These are phyloP conservation scores for Thecophora atra DNA, from an alignment of 2,888 invertebrate genomes.

Conservation along the genomic window DNA sequence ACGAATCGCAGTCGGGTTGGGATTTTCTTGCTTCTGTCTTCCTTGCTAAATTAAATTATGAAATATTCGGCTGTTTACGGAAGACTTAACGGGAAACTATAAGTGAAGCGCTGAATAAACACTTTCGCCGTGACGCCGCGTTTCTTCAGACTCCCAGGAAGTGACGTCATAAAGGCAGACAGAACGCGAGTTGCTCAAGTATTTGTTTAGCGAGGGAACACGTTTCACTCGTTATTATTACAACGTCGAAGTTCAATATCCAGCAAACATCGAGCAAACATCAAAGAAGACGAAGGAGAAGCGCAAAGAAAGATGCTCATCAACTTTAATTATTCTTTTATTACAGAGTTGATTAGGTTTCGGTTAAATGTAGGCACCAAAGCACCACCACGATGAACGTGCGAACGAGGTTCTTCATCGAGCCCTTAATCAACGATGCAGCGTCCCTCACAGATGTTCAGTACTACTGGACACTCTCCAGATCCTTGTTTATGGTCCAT, in stretches of 20 bases:
- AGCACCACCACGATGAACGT: too few species aligned
- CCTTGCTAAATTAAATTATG: constrained; percentile 46
- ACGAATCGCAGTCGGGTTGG: not conserved
- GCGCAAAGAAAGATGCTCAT: too few species aligned
- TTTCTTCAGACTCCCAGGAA: not conserved
- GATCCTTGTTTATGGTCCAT: too few species aligned
- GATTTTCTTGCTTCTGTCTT: constrained; percentile 24
- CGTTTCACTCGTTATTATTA: constrained; percentile 24
- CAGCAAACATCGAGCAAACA: not conserved
- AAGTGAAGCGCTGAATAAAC: constrained; percentile 34
- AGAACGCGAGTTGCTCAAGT: constrained; percentile 16
- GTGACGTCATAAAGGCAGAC: constrained; percentile 16
- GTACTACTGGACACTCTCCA: too few species aligned
- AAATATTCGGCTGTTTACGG: constrained; percentile 44
- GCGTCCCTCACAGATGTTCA: too few species aligned
- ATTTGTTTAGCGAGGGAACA: constrained; percentile 27
- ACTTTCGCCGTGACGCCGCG: constrained; percentile 20
- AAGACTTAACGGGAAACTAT: constrained; percentile 37
- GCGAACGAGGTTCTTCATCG: too few species aligned
- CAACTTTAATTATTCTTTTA: too few species aligned
- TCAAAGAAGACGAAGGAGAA: too few species aligned
- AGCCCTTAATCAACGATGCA: too few species aligned
- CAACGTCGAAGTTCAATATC: not conserved
- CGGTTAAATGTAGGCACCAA: too few species aligned
- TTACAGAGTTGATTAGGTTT: too few species aligned